phyloP scores from a whole-genome alignment of 2,113 vertebrate species.

The Cavia porcellus region DNA sequence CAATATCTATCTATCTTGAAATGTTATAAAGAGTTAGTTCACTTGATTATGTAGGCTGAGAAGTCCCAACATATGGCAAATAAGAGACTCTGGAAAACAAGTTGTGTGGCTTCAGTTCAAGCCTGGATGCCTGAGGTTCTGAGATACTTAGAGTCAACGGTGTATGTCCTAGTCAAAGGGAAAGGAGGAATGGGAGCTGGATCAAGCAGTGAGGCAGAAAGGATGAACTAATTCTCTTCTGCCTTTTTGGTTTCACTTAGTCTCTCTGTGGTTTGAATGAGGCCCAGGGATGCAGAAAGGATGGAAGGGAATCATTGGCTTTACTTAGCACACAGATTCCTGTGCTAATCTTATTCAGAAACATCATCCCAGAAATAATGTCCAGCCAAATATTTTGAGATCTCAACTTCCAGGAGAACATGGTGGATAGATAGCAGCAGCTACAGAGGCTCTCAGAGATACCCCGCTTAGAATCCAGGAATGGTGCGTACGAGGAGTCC shows the following conservation, averaged over 20 bases:
- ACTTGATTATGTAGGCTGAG: not conserved
- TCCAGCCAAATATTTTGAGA: not conserved
- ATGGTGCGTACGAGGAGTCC: too few relatives aligned
- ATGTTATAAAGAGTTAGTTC: not conserved
- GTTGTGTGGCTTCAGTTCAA: not conserved
- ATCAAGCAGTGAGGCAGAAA: not conserved
- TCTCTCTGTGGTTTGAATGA: not conserved
- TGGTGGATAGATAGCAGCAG: too few relatives aligned
- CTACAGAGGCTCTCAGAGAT: too few relatives aligned
- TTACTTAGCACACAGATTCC: not conserved
- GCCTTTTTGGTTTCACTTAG: too few relatives aligned
- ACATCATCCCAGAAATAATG: not conserved
- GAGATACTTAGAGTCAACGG: not conserved
- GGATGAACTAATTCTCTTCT: not conserved
- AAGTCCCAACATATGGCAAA: not conserved
- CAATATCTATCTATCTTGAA: not conserved
- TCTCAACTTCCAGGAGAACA: too few relatives aligned
- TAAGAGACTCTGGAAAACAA: not conserved
- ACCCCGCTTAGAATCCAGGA: too few relatives aligned
- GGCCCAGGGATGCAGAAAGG: too few relatives aligned
- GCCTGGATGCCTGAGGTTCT: not conserved
- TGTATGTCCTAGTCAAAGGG: not conserved
- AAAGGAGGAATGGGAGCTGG: not conserved
- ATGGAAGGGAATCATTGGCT: too few relatives aligned
- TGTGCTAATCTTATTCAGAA: not conserved